These are phyloP conservation scores for Drosophila pseudoananassae DNA, from an alignment of 1,140 invertebrate genomes.

Conservation along the genomic window DNA sequence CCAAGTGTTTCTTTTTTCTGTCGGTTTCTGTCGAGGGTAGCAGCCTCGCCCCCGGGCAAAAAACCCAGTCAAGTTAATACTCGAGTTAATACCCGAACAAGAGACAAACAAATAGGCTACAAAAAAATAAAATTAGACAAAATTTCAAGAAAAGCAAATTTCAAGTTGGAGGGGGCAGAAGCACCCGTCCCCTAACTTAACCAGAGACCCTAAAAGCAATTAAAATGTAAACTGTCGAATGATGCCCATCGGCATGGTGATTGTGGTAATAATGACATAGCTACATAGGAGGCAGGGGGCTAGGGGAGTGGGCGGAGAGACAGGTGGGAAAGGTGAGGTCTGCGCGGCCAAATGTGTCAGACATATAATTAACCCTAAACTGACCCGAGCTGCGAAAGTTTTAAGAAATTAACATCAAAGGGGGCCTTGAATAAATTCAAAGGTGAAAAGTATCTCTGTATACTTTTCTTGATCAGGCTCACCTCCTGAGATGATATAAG, in stretches of 20 bases:
- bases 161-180: slow-evolving; percentile 25
- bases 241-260: slow-evolving; percentile 20
- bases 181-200: slow-evolving; percentile 13
- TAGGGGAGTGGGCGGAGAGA: not conserved
- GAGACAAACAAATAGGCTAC: slow-evolving; percentile 30
- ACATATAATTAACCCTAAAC: slow-evolving; percentile 60
- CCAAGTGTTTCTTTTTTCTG: slow-evolving; percentile 47
- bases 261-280: slow-evolving; percentile 3
- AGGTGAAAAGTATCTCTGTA: too few relatives aligned
- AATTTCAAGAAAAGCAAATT: slow-evolving; percentile 62
- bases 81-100: slow-evolving; percentile 26
- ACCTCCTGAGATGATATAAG: too few relatives aligned
- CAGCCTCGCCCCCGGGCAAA: slow-evolving; percentile 29
- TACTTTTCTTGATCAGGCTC: too few relatives aligned
- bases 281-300: not conserved
- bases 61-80: slow-evolving; percentile 40
- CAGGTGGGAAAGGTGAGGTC: not conserved
- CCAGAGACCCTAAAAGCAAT: slow-evolving; percentile 63
- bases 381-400: slow-evolving; percentile 32
- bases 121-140: slow-evolving; percentile 44
- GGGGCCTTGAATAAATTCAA: too few relatives aligned
- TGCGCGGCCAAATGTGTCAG: slow-evolving; percentile 30
- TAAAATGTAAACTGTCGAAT: slow-evolving; percentile 71
- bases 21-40: not conserved
- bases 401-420: not conserved